phyloP scores from a whole-genome alignment of 1,140 invertebrate genomes.

The Hycleus phaleratus region DNA sequence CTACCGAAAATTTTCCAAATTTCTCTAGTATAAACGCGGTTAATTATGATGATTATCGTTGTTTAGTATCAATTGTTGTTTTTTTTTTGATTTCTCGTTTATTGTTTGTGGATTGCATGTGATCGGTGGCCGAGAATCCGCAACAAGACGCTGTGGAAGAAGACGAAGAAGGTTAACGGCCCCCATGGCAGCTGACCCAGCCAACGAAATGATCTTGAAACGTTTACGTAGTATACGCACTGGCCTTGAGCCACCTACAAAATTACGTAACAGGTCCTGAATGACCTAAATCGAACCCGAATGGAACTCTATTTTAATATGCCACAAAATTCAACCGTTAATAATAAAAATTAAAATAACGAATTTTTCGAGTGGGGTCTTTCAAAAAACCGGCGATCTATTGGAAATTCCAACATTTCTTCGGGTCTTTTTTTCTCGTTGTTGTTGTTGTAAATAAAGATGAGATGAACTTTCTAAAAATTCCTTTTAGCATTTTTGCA shows the following conservation, averaged over 20 bases:
- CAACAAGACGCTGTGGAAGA: neutral
- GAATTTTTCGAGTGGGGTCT: neutral
- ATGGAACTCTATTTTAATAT: too few relatives aligned
- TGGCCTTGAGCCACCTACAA: conserved; percentile 20
- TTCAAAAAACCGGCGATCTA: conserved; percentile 2
- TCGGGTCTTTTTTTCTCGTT: conserved; percentile 4
- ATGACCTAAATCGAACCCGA: conserved; percentile 12
- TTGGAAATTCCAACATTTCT: conserved; percentile 8
- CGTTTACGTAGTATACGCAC: conserved; percentile 2
- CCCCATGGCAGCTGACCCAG: conserved; percentile 16
- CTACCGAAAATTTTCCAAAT: too few relatives aligned
- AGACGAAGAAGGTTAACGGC: conserved; percentile 6
- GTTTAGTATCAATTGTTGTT: neutral
- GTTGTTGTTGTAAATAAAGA: neutral
- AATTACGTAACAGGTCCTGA: conserved; percentile 13
- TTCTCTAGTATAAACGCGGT: too few relatives aligned
- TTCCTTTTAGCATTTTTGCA: too few relatives aligned
- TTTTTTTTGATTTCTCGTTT: neutral
- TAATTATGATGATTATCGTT: neutral
- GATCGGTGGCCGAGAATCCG: conserved; percentile 6
- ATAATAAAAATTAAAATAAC: too few relatives aligned
- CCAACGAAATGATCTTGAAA: conserved; percentile 15
- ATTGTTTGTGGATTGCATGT: neutral
- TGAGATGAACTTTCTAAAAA: neutral
- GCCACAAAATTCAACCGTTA: too few relatives aligned